phyloP scores from a whole-genome alignment of 2,797 vertebrate genomes.

The Cuniculus paca region DNA sequence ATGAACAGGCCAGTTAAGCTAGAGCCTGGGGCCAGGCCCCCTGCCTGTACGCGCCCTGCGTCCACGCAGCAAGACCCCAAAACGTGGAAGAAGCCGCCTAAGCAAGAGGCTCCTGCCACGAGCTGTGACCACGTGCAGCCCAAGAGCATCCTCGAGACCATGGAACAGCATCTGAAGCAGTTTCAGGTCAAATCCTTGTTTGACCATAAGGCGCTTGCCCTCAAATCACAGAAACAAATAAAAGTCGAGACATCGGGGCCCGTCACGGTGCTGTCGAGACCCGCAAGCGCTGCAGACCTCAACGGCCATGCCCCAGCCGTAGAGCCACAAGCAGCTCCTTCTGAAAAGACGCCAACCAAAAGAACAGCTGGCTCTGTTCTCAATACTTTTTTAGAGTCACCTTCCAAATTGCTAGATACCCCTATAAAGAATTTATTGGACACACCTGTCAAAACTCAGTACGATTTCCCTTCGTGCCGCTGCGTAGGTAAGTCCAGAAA shows the following conservation, averaged over 20 bases:
- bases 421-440: slow-evolving; percentile 97
- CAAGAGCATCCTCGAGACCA: slow-evolving; percentile 96
- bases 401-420: slow-evolving; percentile 95
- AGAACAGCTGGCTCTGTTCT: slow-evolving; percentile 94
- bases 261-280: slow-evolving; percentile 93
- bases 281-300: slow-evolving; percentile 89
- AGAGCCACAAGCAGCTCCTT: slow-evolving; percentile 89
- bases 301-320: slow-evolving; percentile 81
- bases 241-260: slow-evolving; percentile 96
- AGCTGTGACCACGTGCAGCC: slow-evolving; percentile 87
- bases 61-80: slow-evolving; percentile 87
- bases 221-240: slow-evolving; percentile 94
- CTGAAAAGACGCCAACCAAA: slow-evolving; percentile 94
- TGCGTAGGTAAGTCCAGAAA: slow-evolving; percentile 95
- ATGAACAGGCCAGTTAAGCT: slow-evolving; percentile 90
- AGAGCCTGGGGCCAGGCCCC: slow-evolving; percentile 91
- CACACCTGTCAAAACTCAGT: slow-evolving; percentile 97
- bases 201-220: slow-evolving; percentile 93
- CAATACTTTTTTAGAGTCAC: slow-evolving; percentile 96
- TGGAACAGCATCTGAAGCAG: slow-evolving; percentile 97
- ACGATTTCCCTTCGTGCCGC: slow-evolving; percentile 98
- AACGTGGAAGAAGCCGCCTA: slow-evolving; percentile 88
- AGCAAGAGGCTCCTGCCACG: slow-evolving; percentile 88
- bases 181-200: slow-evolving; percentile 95
- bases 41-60: slow-evolving; percentile 86